A percentile compares a stretch with the other conserved stretches of the same genome.
phyloP scores from a whole-genome alignment of 2,888 invertebrate species.

The Gandaritis pyraliata region DNA sequence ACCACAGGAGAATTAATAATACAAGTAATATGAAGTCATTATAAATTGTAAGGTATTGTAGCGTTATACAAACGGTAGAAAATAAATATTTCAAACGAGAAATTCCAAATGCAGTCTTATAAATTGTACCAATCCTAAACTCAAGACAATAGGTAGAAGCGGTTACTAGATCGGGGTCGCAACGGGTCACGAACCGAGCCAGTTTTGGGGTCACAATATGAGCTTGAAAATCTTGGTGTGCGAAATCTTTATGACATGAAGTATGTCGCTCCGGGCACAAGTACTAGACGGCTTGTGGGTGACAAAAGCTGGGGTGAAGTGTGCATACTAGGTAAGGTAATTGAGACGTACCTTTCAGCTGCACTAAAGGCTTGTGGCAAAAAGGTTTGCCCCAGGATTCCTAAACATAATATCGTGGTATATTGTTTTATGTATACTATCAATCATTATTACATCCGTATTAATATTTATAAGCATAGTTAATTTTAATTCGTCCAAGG shows the following conservation, averaged over 20 bases:
- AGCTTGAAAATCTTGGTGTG: conserved; percentile 42
- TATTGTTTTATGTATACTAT: conserved; percentile 60
- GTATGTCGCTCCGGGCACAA: conserved; percentile 33
- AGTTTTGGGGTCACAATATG: conserved; percentile 70
- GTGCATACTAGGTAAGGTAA: background rate
- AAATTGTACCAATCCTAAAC: conserved; percentile 54
- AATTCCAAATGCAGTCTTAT: conserved; percentile 28
- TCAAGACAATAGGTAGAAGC: conserved; percentile 71
- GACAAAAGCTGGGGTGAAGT: conserved; percentile 10
- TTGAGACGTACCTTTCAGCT: background rate
- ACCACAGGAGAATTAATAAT: no score
- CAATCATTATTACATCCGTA: conserved; percentile 79
- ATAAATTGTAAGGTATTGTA: no score
- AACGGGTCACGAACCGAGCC: conserved; percentile 75
- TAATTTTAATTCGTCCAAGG: conserved; percentile 72
- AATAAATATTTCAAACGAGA: no score
- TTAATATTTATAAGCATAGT: conserved; percentile 76
- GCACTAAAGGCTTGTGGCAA: background rate
- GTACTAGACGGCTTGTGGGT: conserved; percentile 13
- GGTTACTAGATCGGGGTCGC: conserved; percentile 79
- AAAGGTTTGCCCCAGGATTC: background rate
- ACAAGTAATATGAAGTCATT: no score
- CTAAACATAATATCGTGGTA: conserved; percentile 29
- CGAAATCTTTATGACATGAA: conserved; percentile 39
- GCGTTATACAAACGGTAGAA: no score